Conservation (phyloP, 37 sponge, comb jelly and placozoan genomes). For the Eunapius fragilis region DNA sequence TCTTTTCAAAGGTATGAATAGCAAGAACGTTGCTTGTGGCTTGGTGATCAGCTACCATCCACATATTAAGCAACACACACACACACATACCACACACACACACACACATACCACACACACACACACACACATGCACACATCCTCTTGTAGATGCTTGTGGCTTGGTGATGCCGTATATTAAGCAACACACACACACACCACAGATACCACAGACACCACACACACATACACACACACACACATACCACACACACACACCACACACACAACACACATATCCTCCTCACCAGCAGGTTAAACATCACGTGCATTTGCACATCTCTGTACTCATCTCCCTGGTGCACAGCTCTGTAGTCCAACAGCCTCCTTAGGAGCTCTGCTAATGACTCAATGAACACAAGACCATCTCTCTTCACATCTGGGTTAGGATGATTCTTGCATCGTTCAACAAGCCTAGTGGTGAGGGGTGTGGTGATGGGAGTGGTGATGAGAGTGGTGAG, state of each 20-base stretch:
- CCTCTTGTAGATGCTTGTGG: too few species aligned
- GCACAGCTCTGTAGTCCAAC: slow-evolving; percentile 75
- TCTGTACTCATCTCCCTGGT: slow-evolving; percentile 65
- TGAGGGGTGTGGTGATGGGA: background rate
- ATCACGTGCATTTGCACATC: slow-evolving; percentile 85
- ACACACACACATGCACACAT: too few species aligned
- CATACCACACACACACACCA: background rate
- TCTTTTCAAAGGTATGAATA: too few species aligned
- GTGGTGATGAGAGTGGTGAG: background rate
- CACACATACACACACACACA: too few species aligned
- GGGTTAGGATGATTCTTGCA: slow-evolving; percentile 48
- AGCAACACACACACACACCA: too few species aligned
- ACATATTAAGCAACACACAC: too few species aligned
- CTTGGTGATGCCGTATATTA: too few species aligned
- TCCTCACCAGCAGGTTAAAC: slow-evolving; percentile 81
- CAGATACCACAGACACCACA: too few species aligned
- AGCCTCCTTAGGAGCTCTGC: slow-evolving; percentile 71
- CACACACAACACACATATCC: background rate
- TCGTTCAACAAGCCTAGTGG: slow-evolving; percentile 43
- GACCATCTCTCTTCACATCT: slow-evolving; percentile 53
- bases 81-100: too few species aligned
- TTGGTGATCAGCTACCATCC: too few species aligned
- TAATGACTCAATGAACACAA: slow-evolving; percentile 57
- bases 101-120: too few species aligned
- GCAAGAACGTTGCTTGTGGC: too few species aligned